Evolutionary conservation across 2,888 invertebrate genomes (phyloP), one percentile per base, ranked within the genome.

Genomic region (Himalopsyche kuldschensis): DNA sequence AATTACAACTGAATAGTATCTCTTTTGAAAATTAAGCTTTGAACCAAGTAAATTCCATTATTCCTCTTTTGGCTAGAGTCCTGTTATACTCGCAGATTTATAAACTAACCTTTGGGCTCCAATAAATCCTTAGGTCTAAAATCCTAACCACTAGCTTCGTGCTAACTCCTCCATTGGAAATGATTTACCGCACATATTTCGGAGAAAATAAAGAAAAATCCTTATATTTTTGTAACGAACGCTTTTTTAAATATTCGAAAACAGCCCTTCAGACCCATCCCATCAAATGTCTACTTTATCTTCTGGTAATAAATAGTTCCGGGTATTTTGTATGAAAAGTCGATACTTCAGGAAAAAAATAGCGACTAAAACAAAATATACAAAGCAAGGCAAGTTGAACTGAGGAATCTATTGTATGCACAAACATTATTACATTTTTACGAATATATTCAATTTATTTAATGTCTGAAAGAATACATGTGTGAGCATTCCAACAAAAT

Each of bases 61-160:
- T 85, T 79, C 79, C 78, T 69, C 83, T 79, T 80, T 75, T n/a
- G 31, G 63, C 35, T 69, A n/a, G 81, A 48, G 76, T 30, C 35
- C 69, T 69, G 80, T 78, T 85, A 81, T 79, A 32, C 47, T 63
- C 78, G 63, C 82, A 85, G 83, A 85, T 85, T 85, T 85, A 85
- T 85, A 85, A 85, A 85, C 79, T 83, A 82, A 85, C 85, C 85
- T 85, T 78, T 83, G 83, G 83, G 77, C 83, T 79, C 55, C 83
- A 79, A 85, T 85, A 85, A 85, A 85, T 85, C 82, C 83, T 81
- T 31, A 41, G 82, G 81, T 83, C 80, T 83, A 81, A 76, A 81
- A 69, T 75, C 77, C 79, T 76, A 80, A 78, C 63, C 24, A 69
- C 69, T 69, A 30, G 69, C 69, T 69, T 69, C 69, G 30, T 27